Conservation (phyloP, 2,888 invertebrate genomes). For the Drosophila anomelani region DNA sequence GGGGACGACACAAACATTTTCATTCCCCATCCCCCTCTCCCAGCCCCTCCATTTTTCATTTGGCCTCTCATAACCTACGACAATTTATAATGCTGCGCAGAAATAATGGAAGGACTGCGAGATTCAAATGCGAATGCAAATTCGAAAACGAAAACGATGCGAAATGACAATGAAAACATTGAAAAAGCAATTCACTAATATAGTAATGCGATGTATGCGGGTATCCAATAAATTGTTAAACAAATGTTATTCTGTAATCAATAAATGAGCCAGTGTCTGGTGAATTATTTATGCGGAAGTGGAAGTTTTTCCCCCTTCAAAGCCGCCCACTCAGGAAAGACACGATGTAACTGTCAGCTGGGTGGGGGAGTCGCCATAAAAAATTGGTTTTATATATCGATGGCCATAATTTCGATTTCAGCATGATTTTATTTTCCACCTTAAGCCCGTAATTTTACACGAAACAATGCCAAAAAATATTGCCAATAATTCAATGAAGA, state of each 20-base stretch:
- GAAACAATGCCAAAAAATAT: slow-evolving; percentile 54
- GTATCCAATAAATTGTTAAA: slow-evolving; percentile 73
- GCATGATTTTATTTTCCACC: slow-evolving; percentile 65
- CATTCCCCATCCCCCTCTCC: slow-evolving; percentile 1
- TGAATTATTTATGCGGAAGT: slow-evolving; percentile 70
- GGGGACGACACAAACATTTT: slow-evolving; percentile 59
- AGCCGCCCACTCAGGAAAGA: slow-evolving; percentile 17
- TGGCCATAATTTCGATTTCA: slow-evolving; percentile 37
- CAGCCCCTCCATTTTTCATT: background rate
- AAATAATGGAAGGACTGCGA: slow-evolving; percentile 46
- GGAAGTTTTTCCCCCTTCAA: slow-evolving; percentile 30
- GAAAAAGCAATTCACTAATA: slow-evolving; percentile 52
- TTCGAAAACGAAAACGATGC: slow-evolving; percentile 26
- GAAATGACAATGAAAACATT: slow-evolving; percentile 45
- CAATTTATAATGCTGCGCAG: slow-evolving; percentile 66
- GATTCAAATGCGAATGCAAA: slow-evolving; percentile 55
- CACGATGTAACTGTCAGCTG: slow-evolving; percentile 73
- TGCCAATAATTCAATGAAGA: slow-evolving; percentile 66
- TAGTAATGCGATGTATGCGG: slow-evolving; percentile 38
- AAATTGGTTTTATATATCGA: slow-evolving; percentile 30
- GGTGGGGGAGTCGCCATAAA: slow-evolving; percentile 12
- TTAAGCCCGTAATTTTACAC: slow-evolving; percentile 68
- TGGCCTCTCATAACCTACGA: slow-evolving; percentile 73
- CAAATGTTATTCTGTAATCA: slow-evolving; percentile 75
- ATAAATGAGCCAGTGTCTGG: slow-evolving; percentile 51